Evolutionary conservation across 1,140 invertebrate species (phyloP).

Genomic region (Brachionus calyciflorus): DNA sequence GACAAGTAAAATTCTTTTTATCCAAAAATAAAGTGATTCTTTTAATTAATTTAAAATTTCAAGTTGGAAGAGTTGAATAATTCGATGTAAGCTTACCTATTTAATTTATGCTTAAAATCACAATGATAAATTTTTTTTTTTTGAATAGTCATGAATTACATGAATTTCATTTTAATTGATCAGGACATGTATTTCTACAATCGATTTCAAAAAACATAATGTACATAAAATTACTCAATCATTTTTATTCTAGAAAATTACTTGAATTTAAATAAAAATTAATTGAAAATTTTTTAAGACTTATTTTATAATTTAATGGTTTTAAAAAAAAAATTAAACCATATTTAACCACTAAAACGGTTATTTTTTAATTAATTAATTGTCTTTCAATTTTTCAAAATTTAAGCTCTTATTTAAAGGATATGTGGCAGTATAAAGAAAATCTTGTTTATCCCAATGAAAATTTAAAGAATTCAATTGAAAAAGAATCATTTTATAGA

Average conservation of each 20-base stretch:
- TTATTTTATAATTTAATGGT: too few species aligned
- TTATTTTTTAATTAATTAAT: neutral
- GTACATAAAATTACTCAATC: neutral
- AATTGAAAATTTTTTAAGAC: neutral
- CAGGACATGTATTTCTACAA: neutral
- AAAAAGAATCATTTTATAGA: slow-evolving; percentile 8
- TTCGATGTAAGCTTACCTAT: slow-evolving; percentile 28
- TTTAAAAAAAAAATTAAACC: neutral
- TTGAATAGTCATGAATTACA: slow-evolving; percentile 29
- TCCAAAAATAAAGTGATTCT: neutral
- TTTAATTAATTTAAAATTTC: neutral
- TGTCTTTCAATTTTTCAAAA: too few species aligned
- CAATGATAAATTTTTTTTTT: neutral
- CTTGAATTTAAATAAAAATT: neutral
- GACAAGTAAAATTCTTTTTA: slow-evolving; percentile 3
- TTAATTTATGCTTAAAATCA: neutral
- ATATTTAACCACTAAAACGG: slow-evolving; percentile 24
- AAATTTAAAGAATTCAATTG: slow-evolving; percentile 34
- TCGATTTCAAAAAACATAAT: too few species aligned
- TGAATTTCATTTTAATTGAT: slow-evolving; percentile 34
- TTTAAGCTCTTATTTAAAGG: neutral
- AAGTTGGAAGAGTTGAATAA: slow-evolving; percentile 41
- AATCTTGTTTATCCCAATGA: slow-evolving; percentile 6
- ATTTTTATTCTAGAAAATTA: neutral
- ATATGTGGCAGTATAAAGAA: slow-evolving; percentile 34